phyloP scores from a whole-genome alignment of 2,113 vertebrate species.

The Uria aalge region DNA sequence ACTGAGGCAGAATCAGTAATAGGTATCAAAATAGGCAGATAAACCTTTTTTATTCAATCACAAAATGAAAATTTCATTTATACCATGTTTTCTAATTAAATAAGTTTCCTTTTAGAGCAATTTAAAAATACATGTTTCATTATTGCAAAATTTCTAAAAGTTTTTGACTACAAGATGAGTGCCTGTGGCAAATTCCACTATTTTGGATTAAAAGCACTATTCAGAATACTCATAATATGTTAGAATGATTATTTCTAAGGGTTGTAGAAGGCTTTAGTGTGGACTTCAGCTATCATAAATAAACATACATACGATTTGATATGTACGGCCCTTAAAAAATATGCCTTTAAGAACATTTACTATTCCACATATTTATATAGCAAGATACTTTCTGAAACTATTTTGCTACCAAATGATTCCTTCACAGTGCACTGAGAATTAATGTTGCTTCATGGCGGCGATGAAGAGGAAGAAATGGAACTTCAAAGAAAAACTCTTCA shows the following conservation, averaged over 20 bases:
- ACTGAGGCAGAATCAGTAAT: not conserved
- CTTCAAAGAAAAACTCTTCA: not conserved
- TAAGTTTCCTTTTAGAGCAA: not conserved
- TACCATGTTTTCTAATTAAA: not conserved
- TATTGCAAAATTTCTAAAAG: not conserved
- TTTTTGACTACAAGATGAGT: not conserved
- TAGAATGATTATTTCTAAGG: not conserved
- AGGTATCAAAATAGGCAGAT: slow-evolving; percentile 9
- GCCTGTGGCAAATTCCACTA: not conserved
- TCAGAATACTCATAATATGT: not conserved
- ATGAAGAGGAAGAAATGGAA: slow-evolving; percentile 12
- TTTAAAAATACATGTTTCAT: not conserved
- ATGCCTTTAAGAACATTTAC: not conserved
- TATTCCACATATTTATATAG: slow-evolving; percentile 1
- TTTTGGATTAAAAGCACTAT: not conserved
- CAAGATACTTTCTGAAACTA: not conserved
- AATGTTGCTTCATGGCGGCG: not conserved
- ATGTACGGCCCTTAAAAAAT: not conserved
- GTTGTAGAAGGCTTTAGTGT: not conserved
- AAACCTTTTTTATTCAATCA: slow-evolving; percentile 11
- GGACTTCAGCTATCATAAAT: not conserved
- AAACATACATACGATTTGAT: not conserved
- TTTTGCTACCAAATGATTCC: not conserved
- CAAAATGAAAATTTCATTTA: not conserved
- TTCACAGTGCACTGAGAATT: not conserved